Evolutionary conservation across 2,888 invertebrate species (phyloP), one percentile per base, ranked within the genome.

Genomic region (Anagyrus pseudococci): DNA sequence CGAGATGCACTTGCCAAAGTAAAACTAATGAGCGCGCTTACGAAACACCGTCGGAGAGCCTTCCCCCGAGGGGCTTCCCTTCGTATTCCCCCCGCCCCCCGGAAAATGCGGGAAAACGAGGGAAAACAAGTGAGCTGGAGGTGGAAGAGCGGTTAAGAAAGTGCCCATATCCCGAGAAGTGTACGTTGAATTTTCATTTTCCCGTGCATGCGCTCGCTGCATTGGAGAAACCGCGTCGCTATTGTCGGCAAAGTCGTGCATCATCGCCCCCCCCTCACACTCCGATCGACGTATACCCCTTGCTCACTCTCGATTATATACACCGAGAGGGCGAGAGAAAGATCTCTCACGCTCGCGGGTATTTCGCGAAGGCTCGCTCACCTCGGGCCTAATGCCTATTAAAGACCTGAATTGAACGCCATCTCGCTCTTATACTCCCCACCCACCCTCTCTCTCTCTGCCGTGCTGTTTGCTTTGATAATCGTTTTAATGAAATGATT

Each of bases 161-260:
- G 58, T 58, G 58, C 37, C 29, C 29, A 33, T 41, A 52, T 54
- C 64, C 49, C 55, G 41, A 41, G 53, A 52, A 56, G 33, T 13
- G 33, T 10, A 37, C 10, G 59, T 62, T 57, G 59, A 58, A 65
- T 63, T 58, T 63, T 60, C 46, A 60, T 64, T 62, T 61, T 67
- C 58, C 26, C 22, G 10, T 17, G 46, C 33, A 37, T 58, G 47
- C 62, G 59, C 65, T 57, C 58, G 58, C 58, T 56, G 58, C 55
- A 53, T 50, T 63, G 59, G 68, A 67, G 67, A 70, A 68, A 65
- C 64, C 67, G 53, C 46, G 64, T 54, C 58, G 63, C 64, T 67
- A 68, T 69, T 68, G 69, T 69, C 66, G 62, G 61, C 44, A n/a
- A 22, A 64, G 67, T 69, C 69, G 69, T 70, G 67, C 62, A 61